Conservation (phyloP, 1,140 invertebrate species). For the Maniola jurtina region DNA sequence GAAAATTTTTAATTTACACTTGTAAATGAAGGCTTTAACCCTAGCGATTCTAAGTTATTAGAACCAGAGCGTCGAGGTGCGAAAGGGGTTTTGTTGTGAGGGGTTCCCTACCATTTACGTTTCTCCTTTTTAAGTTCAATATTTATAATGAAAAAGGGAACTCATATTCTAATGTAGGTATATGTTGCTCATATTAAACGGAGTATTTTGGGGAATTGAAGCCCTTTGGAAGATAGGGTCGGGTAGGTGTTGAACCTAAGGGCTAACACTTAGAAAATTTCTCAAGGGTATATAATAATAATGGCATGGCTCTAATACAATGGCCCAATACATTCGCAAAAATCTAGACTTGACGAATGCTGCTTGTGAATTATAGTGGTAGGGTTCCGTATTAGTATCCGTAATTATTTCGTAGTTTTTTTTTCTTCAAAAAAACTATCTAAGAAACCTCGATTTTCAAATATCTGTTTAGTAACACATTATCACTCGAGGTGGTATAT, state of each 20-base stretch:
- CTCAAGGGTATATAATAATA: conserved; percentile 13
- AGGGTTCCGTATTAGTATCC: no score
- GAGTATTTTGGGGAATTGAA: conserved; percentile 12
- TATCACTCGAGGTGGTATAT: no score
- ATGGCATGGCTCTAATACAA: no score
- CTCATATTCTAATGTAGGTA: background rate
- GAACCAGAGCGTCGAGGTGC: conserved; percentile 29
- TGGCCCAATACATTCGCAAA: no score
- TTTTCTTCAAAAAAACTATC: no score
- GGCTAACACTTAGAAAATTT: conserved; percentile 20
- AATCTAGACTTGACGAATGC: no score
- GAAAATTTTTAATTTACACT: no score
- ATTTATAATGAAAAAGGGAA: conserved; percentile 32
- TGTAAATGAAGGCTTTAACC: conserved; percentile 42
- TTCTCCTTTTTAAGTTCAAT: conserved; percentile 24
- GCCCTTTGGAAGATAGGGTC: background rate
- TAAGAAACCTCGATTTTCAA: no score
- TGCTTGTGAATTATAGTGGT: no score
- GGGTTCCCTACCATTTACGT: conserved; percentile 25
- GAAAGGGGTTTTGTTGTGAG: conserved; percentile 13
- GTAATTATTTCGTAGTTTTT: no score
- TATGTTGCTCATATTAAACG: conserved; percentile 26
- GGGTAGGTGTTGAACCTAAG: background rate
- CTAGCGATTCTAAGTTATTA: conserved; percentile 36
- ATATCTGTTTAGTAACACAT: no score